phyloP scores from a whole-genome alignment of 2,113 vertebrate species.

The Malurus elegans region DNA sequence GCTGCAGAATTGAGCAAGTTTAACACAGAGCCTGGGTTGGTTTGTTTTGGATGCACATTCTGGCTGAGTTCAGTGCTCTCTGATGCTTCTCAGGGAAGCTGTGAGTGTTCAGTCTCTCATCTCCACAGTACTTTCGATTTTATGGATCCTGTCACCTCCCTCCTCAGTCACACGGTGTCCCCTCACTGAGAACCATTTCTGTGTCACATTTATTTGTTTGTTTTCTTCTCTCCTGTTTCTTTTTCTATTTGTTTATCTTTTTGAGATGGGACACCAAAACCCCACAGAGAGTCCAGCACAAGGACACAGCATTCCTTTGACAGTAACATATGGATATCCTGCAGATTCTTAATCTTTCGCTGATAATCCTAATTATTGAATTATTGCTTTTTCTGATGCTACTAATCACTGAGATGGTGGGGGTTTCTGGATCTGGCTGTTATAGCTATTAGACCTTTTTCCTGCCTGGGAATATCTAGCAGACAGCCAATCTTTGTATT shows the following conservation, averaged over 20 bases:
- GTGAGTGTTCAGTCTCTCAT: background rate
- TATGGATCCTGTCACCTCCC: background rate
- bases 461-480: background rate
- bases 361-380: background rate
- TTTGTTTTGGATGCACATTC: background rate
- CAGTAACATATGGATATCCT: background rate
- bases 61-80: background rate
- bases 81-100: background rate
- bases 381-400: background rate
- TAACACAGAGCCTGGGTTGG: background rate
- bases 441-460: background rate
- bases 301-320: background rate
- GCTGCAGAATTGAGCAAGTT: background rate
- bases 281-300: background rate
- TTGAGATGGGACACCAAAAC: background rate
- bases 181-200: background rate
- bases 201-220: background rate
- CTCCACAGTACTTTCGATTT: accelerated
- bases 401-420: background rate
- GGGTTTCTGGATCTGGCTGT: background rate
- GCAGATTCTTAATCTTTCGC: background rate
- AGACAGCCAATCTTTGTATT: background rate
- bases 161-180: background rate
- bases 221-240: background rate
- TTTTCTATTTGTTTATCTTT: background rate